phyloP scores from a whole-genome alignment of 2,888 invertebrate genomes.

The Tenodera sinensis region DNA sequence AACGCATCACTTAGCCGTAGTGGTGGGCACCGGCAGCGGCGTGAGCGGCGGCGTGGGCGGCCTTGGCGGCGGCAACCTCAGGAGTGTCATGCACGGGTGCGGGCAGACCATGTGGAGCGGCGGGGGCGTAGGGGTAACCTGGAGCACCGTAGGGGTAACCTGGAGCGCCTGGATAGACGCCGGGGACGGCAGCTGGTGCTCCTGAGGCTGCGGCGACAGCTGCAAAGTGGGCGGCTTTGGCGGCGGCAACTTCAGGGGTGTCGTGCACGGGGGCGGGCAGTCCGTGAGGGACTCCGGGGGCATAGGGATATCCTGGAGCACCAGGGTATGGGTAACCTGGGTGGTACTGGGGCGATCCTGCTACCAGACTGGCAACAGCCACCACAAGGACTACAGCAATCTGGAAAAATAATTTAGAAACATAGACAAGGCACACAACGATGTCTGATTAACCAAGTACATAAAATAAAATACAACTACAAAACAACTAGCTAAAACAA shows the following conservation, averaged over 20 bases:
- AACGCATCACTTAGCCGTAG: conserved; percentile 20
- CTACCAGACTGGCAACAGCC: not conserved
- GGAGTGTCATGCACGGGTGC: conserved; percentile 36
- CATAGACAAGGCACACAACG: not conserved
- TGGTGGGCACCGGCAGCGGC: conserved; percentile 34
- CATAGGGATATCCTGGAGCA: not conserved
- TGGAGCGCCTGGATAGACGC: not conserved
- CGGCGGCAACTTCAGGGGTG: conserved; percentile 37
- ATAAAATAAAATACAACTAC: no score
- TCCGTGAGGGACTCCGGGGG: not conserved
- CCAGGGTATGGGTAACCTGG: not conserved
- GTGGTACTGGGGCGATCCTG: not conserved
- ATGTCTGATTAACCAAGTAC: not conserved
- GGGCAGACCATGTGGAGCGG: not conserved
- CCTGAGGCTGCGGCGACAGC: conserved; percentile 33
- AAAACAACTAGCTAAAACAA: no score
- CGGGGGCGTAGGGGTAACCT: conserved; percentile 37
- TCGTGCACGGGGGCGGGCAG: conserved; percentile 33
- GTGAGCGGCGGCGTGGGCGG: conserved; percentile 34
- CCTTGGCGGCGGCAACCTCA: conserved; percentile 36
- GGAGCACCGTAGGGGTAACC: conserved; percentile 40
- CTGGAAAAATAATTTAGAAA: not conserved
- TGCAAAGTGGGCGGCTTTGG: conserved; percentile 34
- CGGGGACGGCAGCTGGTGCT: conserved; percentile 1
- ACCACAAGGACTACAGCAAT: not conserved